phyloP scores from a whole-genome alignment of 1,140 invertebrate genomes.

The Meloidogyne exigua region DNA sequence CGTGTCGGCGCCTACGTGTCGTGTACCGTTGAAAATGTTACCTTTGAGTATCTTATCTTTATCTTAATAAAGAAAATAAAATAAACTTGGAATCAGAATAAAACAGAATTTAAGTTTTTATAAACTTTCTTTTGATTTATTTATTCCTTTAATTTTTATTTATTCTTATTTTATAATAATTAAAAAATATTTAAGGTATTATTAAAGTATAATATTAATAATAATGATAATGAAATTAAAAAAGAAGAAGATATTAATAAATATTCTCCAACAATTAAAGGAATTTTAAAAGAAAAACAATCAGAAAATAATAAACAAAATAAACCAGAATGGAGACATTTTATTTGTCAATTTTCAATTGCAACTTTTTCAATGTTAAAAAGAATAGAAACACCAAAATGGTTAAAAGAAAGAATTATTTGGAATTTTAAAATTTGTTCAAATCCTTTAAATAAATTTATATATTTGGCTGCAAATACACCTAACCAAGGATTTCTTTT shows the following conservation, averaged over 20 bases:
- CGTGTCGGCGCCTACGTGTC: too few species aligned
- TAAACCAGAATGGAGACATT: neutral
- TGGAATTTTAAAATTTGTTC: slow-evolving; percentile 39
- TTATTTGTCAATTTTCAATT: slow-evolving; percentile 26
- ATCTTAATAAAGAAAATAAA: too few species aligned
- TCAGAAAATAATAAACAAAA: too few species aligned
- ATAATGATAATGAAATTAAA: neutral
- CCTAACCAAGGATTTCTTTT: slow-evolving; percentile 49
- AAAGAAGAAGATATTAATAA: neutral
- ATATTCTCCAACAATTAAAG: neutral
- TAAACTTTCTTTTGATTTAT: too few species aligned
- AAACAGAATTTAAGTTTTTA: too few species aligned
- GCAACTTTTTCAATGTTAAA: slow-evolving; percentile 28
- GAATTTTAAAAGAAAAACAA: slow-evolving; percentile 24
- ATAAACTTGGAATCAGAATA: too few species aligned
- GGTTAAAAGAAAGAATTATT: slow-evolving; percentile 35
- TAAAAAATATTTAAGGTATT: neutral
- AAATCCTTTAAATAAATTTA: slow-evolving; percentile 39
- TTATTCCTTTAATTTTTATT: too few species aligned
- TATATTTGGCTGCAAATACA: slow-evolving; percentile 51
- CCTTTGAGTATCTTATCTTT: too few species aligned
- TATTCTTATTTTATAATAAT: too few species aligned
- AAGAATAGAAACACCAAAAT: slow-evolving; percentile 43
- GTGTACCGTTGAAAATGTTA: too few species aligned
- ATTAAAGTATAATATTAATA: neutral